Percentiles rank a stretch among this genome's conserved stretches.
Conservation (phyloP, 2,888 invertebrate genomes). For the Ferrisia virgata region DNA sequence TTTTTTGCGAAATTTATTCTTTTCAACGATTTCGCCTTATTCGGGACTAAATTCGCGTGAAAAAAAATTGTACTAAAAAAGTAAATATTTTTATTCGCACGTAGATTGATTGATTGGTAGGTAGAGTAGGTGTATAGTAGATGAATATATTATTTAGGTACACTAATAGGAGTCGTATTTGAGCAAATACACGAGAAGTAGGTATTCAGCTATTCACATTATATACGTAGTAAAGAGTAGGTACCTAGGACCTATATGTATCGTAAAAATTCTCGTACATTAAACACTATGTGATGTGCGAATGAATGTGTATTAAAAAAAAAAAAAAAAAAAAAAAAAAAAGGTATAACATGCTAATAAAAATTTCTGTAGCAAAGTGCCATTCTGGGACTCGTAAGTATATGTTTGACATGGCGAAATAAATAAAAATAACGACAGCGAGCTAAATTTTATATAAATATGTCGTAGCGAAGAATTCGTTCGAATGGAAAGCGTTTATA, state of each 20-base stretch:
- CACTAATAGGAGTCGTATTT: too few relatives aligned
- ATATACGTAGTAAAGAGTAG: not conserved
- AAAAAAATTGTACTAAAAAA: too few relatives aligned
- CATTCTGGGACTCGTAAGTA: slow-evolving; percentile 21
- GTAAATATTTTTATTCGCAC: too few relatives aligned
- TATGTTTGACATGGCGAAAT: slow-evolving; percentile 9
- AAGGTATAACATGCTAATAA: slow-evolving; percentile 8
- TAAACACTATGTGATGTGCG: not conserved
- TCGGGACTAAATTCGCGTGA: too few relatives aligned
- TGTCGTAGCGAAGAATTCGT: not conserved
- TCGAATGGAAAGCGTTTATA: not conserved
- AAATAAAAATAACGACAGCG: slow-evolving; percentile 7
- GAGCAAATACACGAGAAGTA: too few relatives aligned
- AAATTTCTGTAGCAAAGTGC: not conserved
- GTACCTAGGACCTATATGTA: not conserved
- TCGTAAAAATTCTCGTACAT: not conserved
- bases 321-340: not conserved
- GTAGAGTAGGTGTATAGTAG: too few relatives aligned
- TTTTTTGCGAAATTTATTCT: too few relatives aligned
- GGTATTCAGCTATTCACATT: too few relatives aligned
- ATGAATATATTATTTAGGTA: too few relatives aligned
- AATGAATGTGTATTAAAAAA: not conserved
- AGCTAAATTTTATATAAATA: not conserved
- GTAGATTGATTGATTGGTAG: too few relatives aligned
- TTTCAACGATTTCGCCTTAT: too few relatives aligned